Evolutionary conservation across 2,797 vertebrate genomes (phyloP).

Genomic region (Catamblyrhynchus diadema): DNA sequence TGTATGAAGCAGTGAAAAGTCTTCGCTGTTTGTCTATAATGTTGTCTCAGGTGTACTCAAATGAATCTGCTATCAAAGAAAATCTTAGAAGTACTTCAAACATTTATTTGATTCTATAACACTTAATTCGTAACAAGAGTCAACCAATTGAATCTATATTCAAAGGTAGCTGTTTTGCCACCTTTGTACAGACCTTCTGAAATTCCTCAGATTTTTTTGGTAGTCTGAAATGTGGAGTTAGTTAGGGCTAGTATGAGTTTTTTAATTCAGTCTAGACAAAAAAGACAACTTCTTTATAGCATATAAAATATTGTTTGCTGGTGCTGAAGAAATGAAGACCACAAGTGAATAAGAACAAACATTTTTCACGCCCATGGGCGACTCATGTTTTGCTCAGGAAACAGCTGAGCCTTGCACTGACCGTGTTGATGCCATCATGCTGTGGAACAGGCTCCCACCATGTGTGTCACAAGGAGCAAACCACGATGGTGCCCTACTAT

Average conservation of each 20-base stretch:
- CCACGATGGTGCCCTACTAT: not conserved
- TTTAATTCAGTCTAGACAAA: not conserved
- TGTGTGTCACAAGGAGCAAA: not conserved
- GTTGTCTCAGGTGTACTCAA: not conserved
- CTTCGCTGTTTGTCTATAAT: not conserved
- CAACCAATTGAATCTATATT: not conserved
- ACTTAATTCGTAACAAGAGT: not conserved
- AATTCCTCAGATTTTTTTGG: not conserved
- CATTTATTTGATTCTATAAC: not conserved
- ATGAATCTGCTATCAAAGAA: not conserved
- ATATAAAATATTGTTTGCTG: not conserved
- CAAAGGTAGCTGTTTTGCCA: not conserved
- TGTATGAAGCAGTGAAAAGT: not conserved
- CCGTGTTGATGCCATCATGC: not conserved
- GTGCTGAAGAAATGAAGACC: not conserved
- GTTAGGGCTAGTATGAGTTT: not conserved
- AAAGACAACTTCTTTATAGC: not conserved
- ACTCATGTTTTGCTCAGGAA: not conserved
- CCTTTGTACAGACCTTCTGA: not conserved
- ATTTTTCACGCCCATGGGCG: accelerated
- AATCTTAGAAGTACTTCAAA: not conserved
- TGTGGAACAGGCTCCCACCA: not conserved
- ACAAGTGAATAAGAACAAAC: not conserved
- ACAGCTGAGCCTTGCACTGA: not conserved
- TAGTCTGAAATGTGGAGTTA: not conserved